Evolutionary conservation across 2,888 invertebrate genomes (phyloP), one percentile per base, ranked within the genome.

Genomic region (Ditula angustiorana): DNA sequence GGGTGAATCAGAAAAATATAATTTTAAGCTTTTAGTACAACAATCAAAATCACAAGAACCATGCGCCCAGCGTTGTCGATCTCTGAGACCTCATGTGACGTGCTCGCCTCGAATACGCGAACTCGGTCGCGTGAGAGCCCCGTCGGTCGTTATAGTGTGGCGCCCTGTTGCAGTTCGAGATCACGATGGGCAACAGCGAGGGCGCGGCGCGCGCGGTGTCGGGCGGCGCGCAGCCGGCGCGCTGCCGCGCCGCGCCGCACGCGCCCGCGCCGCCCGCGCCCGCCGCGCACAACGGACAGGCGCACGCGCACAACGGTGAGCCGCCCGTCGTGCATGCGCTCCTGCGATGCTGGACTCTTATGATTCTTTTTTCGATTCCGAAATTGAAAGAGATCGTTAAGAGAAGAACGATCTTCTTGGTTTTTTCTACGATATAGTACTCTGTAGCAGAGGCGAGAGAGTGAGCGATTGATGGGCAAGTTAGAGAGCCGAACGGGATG

Each of bases 171-270:
- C 79, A 85, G 85, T 73, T 84, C 69, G 67, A 69, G 56, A 67
- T 86, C 49, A 72, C 75, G 67, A 82, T 84, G 72, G 89, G 86
- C 73, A 90, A 85, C 84, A 87, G 85, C 72, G 82, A 66, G 44
- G 67, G 23, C 30, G 53, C 67, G 58, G 71, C 60, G 24, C 78
- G 73, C 70, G 46, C 68, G 68, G 75, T 83, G 72, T 67, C 71
- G 52, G 83, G 77, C 23, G 65, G 52, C 67, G 79, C 81, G 78
- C 74, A 76, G 77, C 28, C 28, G 78, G 71, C 72, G 78, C 77
- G 69, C 0, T 76, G 73, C 66, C 79, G 83, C 70, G 64, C 35
- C 52, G 58, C 62, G 47, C 69, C 66, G 26, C 60, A 47, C 56
- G 68, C 61, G 60, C 70, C 71, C 52, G 66, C 62, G 49, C 67